Conservation (phyloP, 2,113 vertebrate species). For the Brachyhypopomus gauderio region DNA sequence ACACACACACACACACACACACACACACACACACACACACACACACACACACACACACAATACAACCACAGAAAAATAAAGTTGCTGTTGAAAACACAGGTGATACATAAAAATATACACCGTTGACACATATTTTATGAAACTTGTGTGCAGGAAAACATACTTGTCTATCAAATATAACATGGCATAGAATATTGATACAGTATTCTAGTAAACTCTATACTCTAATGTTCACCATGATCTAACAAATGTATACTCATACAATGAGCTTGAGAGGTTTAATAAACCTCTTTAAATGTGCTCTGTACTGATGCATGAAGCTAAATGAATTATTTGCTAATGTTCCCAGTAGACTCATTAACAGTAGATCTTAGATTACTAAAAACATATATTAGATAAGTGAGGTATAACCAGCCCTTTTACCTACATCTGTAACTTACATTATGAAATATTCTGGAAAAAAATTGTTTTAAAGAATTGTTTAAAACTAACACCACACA, state of each 20-base stretch:
- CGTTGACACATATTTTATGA: conserved; percentile 2
- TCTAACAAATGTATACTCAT: neutral
- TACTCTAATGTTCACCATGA: neutral
- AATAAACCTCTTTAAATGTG: neutral
- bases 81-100: too few relatives aligned
- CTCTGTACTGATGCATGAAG: neutral
- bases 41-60: too few relatives aligned
- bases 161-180: neutral
- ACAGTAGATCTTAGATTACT: neutral
- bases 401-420: neutral
- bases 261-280: neutral
- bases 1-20: too few relatives aligned
- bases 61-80: neutral
- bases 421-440: neutral
- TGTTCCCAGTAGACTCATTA: neutral
- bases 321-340: neutral
- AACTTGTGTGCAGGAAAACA: conserved; percentile 16
- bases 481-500: neutral
- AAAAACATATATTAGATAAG: neutral
- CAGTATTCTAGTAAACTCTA: neutral
- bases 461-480: neutral
- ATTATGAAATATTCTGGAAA: neutral
- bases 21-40: too few relatives aligned
- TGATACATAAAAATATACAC: neutral
- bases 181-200: neutral